A percentile compares a stretch with the other conserved stretches of the same genome.
These are phyloP conservation scores for Dromaius novaehollandiae DNA, from an alignment of 2,113 vertebrate species.

Conservation along the genomic window DNA sequence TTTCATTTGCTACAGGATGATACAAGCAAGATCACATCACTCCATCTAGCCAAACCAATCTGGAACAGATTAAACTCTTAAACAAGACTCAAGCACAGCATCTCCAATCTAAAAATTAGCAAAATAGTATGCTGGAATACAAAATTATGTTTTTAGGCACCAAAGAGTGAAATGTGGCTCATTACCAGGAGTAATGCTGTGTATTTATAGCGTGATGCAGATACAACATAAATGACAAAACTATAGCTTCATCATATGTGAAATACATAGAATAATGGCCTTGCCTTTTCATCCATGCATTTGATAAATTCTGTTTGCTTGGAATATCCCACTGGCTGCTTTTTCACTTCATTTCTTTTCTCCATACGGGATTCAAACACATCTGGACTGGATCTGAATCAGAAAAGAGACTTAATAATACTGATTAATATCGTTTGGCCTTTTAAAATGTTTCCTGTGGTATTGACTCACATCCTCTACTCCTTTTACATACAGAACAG, in stretches of 20 bases:
- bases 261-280: not conserved
- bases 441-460: not conserved
- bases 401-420: not conserved
- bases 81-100: not conserved
- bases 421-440: not conserved
- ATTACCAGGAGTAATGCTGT: rapidly evolving
- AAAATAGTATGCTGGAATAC: not conserved
- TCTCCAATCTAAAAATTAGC: not conserved
- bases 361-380: conserved; percentile 86
- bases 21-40: not conserved
- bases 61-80: not conserved
- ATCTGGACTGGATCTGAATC: conserved; percentile 83
- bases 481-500: not conserved
- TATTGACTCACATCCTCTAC: rapidly evolving
- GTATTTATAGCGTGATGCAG: not conserved
- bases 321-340: conserved; percentile 84
- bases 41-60: not conserved
- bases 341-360: conserved; percentile 78
- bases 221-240: not conserved
- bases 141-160: not conserved
- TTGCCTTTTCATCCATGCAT: conserved; percentile 86
- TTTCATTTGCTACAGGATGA: not conserved
- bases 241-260: not conserved
- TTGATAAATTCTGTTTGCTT: conserved; percentile 88
- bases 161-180: not conserved